A percentile compares a stretch with the other conserved stretches of the same genome.
Evolutionary conservation across 2,797 vertebrate species (phyloP).

Genomic region (Tamandua tetradactyla): DNA sequence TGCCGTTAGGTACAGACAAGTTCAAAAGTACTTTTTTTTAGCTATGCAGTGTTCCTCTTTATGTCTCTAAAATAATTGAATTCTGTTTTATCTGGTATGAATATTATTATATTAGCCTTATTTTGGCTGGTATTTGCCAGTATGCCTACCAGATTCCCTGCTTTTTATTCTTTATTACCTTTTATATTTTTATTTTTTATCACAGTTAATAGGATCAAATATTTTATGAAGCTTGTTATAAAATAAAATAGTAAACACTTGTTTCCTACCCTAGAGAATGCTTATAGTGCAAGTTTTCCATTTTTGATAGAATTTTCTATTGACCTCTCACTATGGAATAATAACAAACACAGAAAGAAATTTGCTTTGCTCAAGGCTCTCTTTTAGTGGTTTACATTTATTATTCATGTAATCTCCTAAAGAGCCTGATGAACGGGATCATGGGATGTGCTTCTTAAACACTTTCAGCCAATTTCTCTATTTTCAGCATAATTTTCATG

Average conservation of each 20-base stretch:
- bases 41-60: neutral
- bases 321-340: neutral
- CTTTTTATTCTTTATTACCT: neutral
- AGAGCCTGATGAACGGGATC: neutral
- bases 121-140: neutral
- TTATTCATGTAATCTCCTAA: neutral
- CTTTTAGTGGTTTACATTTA: neutral
- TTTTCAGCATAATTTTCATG: slow-evolving; percentile 17
- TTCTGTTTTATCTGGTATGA: neutral
- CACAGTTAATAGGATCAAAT: neutral
- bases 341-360: neutral
- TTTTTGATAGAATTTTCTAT: neutral
- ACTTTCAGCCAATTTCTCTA: neutral
- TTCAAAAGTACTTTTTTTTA: neutral
- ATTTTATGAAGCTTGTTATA: neutral
- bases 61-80: neutral
- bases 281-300: neutral
- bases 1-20: neutral
- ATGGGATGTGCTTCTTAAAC: neutral
- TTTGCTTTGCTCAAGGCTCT: neutral
- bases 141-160: neutral
- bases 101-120: neutral
- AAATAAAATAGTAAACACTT: neutral
- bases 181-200: neutral
- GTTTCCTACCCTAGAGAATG: neutral